Evolutionary conservation across 2,888 invertebrate genomes (phyloP).

Genomic region (Ochropleura plecta): DNA sequence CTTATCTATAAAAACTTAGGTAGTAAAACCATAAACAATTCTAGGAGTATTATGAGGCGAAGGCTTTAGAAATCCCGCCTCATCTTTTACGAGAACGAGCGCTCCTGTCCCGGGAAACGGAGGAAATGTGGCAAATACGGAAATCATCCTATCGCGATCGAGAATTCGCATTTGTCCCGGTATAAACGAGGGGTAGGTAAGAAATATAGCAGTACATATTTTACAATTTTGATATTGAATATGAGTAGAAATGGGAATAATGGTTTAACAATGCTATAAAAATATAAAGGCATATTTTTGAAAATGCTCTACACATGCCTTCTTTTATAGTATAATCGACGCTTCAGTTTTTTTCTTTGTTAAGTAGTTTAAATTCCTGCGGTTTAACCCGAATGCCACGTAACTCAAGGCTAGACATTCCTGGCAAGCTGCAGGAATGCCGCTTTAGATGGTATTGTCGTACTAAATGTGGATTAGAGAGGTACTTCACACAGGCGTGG

Average conservation of each 20-base stretch:
- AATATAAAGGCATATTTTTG: background rate
- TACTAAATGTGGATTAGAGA: slow-evolving; percentile 38
- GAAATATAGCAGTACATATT: slow-evolving; percentile 26
- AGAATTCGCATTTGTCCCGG: slow-evolving; percentile 59
- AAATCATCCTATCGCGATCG: slow-evolving; percentile 64
- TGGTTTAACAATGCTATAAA: background rate
- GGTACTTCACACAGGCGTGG: background rate
- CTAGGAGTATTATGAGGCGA: slow-evolving; percentile 23
- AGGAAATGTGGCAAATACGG: slow-evolving; percentile 66
- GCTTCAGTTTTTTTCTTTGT: slow-evolving; percentile 31
- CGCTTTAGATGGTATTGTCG: slow-evolving; percentile 43
- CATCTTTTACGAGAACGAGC: slow-evolving; percentile 49
- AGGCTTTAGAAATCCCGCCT: slow-evolving; percentile 45
- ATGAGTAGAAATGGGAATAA: background rate
- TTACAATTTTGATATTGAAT: slow-evolving; percentile 3
- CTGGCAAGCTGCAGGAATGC: slow-evolving; percentile 52
- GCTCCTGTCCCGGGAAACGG: slow-evolving; percentile 51
- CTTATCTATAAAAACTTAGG: slow-evolving; percentile 20
- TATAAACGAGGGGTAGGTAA: slow-evolving; percentile 35
- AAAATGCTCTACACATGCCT: background rate
- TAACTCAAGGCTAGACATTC: slow-evolving; percentile 50
- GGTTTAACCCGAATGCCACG: slow-evolving; percentile 30
- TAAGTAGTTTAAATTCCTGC: slow-evolving; percentile 47
- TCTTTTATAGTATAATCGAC: slow-evolving; percentile 13
- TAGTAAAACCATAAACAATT: slow-evolving; percentile 51